Evolutionary conservation across 2,113 vertebrate species (phyloP).

Genomic region (Apeltes quadracus): DNA sequence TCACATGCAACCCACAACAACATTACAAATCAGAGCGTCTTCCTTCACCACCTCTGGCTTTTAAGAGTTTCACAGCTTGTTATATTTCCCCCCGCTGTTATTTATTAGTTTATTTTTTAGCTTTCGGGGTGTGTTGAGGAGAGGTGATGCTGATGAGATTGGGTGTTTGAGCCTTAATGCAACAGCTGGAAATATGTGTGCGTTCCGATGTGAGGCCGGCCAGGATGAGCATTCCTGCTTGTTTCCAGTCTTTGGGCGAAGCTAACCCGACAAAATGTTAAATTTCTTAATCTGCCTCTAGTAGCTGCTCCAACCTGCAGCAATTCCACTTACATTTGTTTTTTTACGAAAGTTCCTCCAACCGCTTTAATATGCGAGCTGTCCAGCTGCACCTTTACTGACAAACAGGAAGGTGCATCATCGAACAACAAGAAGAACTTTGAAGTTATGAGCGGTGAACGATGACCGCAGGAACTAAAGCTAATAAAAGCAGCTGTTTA

Average conservation of each 20-base stretch:
- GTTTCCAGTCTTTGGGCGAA: not conserved
- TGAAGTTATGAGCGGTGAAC: not conserved
- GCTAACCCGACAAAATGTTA: not conserved
- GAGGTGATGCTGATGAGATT: too few relatives aligned
- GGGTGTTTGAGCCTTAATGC: too few relatives aligned
- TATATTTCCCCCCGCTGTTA: too few relatives aligned
- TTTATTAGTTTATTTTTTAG: too few relatives aligned
- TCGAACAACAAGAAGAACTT: not conserved
- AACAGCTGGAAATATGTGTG: not conserved
- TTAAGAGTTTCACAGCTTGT: too few relatives aligned
- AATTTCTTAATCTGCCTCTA: not conserved
- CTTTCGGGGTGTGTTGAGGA: too few relatives aligned
- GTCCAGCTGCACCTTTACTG: not conserved
- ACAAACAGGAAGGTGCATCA: constrained; percentile 9
- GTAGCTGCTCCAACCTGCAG: not conserved
- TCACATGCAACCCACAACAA: not conserved
- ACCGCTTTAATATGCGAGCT: not conserved
- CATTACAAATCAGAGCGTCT: not conserved
- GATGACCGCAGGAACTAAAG: not conserved
- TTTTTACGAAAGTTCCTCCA: not conserved
- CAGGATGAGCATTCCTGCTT: not conserved
- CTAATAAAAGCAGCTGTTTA: constrained; percentile 5
- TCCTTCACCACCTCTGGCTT: not conserved
- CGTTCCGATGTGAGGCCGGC: not conserved
- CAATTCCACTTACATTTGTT: not conserved